phyloP scores from a whole-genome alignment of 2,797 vertebrate species.

The Taenioides sp. region DNA sequence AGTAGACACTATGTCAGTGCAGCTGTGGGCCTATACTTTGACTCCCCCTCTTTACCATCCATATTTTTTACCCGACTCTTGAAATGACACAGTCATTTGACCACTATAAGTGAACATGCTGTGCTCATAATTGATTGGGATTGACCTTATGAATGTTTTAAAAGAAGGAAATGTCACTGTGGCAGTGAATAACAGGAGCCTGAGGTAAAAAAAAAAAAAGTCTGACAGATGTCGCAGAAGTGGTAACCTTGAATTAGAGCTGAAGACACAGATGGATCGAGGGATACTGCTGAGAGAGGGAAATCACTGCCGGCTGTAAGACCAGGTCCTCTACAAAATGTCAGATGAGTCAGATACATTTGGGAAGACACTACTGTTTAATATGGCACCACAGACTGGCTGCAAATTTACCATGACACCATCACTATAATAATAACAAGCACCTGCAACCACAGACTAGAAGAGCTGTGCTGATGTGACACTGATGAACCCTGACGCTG shows the following conservation, averaged over 20 bases:
- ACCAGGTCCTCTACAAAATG: slow-evolving; percentile 68
- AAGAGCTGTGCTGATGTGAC: slow-evolving; percentile 56
- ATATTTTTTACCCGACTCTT: slow-evolving; percentile 6
- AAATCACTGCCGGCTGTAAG: slow-evolving; percentile 49
- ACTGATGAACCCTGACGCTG: slow-evolving; percentile 67
- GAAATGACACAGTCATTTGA: slow-evolving; percentile 21
- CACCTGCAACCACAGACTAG: slow-evolving; percentile 62
- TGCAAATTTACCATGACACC: slow-evolving; percentile 64
- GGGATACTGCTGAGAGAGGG: slow-evolving; percentile 18
- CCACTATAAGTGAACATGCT: slow-evolving; percentile 18
- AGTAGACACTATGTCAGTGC: not conserved
- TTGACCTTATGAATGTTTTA: slow-evolving; percentile 51
- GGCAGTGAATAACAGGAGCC: slow-evolving; percentile 26
- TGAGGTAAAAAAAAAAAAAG: not conserved
- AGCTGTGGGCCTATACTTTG: not conserved
- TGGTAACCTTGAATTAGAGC: slow-evolving; percentile 46
- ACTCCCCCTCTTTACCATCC: slow-evolving; percentile 13
- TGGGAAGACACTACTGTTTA: slow-evolving; percentile 64
- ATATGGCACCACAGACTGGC: slow-evolving; percentile 58
- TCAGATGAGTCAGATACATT: slow-evolving; percentile 76
- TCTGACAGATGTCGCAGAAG: slow-evolving; percentile 44
- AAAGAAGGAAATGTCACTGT: slow-evolving; percentile 32
- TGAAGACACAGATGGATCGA: slow-evolving; percentile 42
- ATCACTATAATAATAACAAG: slow-evolving; percentile 54
- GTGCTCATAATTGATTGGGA: slow-evolving; percentile 38